A percentile compares a stretch with the other conserved stretches of the same genome.
These are phyloP conservation scores for Andrena haemorrhoa DNA, from an alignment of 2,888 invertebrate genomes.

Conservation along the genomic window DNA sequence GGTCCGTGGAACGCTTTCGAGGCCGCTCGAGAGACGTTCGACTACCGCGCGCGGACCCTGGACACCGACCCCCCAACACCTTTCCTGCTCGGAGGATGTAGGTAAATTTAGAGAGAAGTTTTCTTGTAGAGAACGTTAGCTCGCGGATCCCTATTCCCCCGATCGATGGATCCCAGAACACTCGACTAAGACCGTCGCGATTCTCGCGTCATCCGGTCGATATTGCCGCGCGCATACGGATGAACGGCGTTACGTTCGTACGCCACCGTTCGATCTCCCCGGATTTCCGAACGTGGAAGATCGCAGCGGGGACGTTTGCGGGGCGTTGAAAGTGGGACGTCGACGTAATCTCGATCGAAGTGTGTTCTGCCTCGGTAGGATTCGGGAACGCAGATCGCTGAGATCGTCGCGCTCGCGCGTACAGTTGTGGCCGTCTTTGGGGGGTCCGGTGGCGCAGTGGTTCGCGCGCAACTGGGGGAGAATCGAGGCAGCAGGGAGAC, in stretches of 20 bases:
- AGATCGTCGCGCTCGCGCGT: no score
- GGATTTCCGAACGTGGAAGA: background rate
- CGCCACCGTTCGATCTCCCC: background rate
- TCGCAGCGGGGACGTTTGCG: conserved; percentile 13
- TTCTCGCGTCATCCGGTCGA: background rate
- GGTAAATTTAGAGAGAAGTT: conserved; percentile 6
- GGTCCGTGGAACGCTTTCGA: background rate
- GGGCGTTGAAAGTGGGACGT: background rate
- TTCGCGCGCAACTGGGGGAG: conserved; percentile 8
- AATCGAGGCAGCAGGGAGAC: conserved; percentile 49
- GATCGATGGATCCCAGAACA: no score
- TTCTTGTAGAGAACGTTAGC: conserved; percentile 5
- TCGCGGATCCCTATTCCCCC: background rate
- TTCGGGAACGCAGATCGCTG: background rate
- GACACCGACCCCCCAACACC: no score
- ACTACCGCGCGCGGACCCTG: background rate
- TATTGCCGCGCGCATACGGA: no score
- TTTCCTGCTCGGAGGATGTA: conserved; percentile 5
- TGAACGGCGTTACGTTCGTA: no score
- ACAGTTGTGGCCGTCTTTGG: background rate
- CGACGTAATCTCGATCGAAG: background rate
- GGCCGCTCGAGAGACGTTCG: background rate
- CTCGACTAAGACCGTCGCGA: background rate
- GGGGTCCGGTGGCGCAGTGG: conserved; percentile 10
- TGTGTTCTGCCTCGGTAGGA: conserved; percentile 19